Base-by-base conservation (phyloP, 2,888 invertebrate genomes). In the Folsomia candida region DNA sequence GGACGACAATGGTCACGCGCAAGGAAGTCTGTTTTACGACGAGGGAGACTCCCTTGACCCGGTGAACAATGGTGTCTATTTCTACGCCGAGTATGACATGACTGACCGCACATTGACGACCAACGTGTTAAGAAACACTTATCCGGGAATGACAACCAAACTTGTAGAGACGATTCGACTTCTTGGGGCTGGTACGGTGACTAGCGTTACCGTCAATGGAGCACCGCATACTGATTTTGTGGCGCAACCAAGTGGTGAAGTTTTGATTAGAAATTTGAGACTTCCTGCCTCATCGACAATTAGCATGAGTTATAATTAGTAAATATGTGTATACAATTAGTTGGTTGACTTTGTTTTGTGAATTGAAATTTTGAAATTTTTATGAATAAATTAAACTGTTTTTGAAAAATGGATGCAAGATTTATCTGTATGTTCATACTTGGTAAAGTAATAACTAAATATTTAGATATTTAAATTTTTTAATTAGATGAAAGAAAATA, bases 1-100 rank as follows among this genome's bases (percentile, higher is more conserved):
- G 0, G 87, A 89, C 81, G 80, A 83, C 1, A 79, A 79, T 1
- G 83, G 84, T 18, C 80, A 78, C n/a, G 91, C 90, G 0, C 72
- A 65, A 0, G 92, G 92, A 1, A 86, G 88, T 70, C 83, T 93
- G 6, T 91, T 89, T 84, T 92, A 91, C 90, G 93, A 93, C 81
- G 92, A 92, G 79, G 92, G 92, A 0, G 90, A 90, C 72, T 89
- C 89, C 67, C 82, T 90, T 75, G 76, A 75, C 60, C 72, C 78
- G 6, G 68, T 79, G 37, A 72, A 69, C 37, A 73, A 67, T n/a
- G 75, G 69, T 1, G 20, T 70, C 6, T 80, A 78, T 66, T 79
- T 72, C 69, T 66, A 72, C 20, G 75, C 74, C 3, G 60, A 61
- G 0, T 75, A 71, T 63, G 20, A 57, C 1, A 71, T 64, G 25